phyloP scores from a whole-genome alignment of 1,140 invertebrate species.

The Pinna nobilis region DNA sequence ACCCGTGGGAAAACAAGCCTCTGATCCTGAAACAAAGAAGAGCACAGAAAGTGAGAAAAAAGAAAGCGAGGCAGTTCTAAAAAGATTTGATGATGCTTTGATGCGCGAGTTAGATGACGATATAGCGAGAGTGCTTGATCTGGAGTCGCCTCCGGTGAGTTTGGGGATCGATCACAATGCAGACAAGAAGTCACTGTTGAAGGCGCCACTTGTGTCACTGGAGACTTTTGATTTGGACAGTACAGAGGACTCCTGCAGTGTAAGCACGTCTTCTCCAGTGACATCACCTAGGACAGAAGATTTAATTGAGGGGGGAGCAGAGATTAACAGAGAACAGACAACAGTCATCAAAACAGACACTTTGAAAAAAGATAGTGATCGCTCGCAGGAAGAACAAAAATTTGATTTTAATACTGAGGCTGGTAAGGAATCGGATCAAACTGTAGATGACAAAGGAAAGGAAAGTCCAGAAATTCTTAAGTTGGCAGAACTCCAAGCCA shows the following conservation, averaged over 20 bases:
- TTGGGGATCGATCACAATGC: constrained; percentile 67
- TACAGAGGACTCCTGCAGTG: constrained; percentile 18
- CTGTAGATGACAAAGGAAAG: background rate
- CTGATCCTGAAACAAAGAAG: background rate
- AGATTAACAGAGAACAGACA: background rate
- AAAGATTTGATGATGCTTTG: constrained; percentile 49
- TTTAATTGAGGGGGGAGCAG: constrained; percentile 69
- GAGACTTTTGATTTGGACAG: constrained; percentile 36
- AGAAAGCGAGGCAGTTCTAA: constrained; percentile 20
- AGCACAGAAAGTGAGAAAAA: constrained; percentile 8
- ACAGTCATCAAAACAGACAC: background rate
- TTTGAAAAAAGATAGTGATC: background rate
- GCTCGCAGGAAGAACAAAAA: no score
- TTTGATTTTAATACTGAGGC: background rate
- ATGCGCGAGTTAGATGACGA: constrained; percentile 69
- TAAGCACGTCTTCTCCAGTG: constrained; percentile 21
- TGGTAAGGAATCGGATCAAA: background rate
- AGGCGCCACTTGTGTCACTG: constrained; percentile 36
- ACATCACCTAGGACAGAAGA: constrained; percentile 70
- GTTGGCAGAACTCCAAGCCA: constrained; percentile 18
- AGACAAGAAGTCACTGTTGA: constrained; percentile 60
- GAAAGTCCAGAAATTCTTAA: background rate
- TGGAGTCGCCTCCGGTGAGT: constrained; percentile 32
- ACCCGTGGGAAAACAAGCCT: background rate
- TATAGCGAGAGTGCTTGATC: constrained; percentile 58